Evolutionary conservation across 2,113 vertebrate species (phyloP).

Genomic region (Mobula hypostoma): DNA sequence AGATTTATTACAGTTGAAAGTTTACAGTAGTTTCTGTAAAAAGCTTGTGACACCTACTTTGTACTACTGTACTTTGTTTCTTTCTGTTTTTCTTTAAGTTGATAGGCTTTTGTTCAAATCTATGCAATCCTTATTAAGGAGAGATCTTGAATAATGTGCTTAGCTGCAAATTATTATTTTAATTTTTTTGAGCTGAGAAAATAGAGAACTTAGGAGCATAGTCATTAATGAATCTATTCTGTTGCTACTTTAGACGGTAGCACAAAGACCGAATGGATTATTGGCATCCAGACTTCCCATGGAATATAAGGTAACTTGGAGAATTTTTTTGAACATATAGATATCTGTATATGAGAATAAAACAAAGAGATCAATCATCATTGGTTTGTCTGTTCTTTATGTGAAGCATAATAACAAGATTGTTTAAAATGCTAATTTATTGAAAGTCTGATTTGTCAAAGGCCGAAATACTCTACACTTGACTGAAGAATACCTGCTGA

Average conservation of each 20-base stretch:
- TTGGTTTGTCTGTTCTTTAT: neutral
- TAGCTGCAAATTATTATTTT: neutral
- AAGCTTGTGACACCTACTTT: neutral
- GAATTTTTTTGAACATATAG: neutral
- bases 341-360: neutral
- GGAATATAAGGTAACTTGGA: conserved; percentile 68
- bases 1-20: neutral
- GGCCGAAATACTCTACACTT: neutral
- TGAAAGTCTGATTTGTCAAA: neutral
- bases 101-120: neutral
- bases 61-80: neutral
- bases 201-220: neutral
- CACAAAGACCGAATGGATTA: conserved; percentile 57
- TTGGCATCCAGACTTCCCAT: conserved; percentile 62
- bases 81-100: neutral
- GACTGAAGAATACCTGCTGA: neutral
- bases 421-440: neutral
- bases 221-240: conserved; percentile 34
- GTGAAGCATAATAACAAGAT: neutral
- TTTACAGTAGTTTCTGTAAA: neutral
- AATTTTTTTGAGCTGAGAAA: neutral
- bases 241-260: conserved; percentile 53
- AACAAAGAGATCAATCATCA: neutral
- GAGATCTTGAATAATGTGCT: neutral
- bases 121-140: neutral